Conservation (phyloP, 2,888 invertebrate genomes). For the Stenolophus ochropezus region DNA sequence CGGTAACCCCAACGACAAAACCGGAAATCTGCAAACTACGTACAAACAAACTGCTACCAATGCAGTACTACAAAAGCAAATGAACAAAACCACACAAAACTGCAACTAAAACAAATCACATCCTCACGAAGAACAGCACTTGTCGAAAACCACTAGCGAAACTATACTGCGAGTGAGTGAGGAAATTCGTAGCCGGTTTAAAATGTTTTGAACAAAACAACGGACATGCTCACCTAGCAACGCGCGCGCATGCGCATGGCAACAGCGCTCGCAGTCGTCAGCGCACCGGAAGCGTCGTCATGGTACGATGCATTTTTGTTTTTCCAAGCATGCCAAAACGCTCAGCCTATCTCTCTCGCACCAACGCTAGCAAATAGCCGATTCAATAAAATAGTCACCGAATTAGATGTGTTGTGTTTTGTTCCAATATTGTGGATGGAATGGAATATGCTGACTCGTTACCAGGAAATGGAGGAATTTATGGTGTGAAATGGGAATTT, state of each 20-base stretch:
- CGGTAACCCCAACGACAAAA: neutral
- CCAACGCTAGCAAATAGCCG: neutral
- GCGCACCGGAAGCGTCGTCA: constrained; percentile 58
- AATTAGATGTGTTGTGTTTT: constrained; percentile 49
- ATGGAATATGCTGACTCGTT: constrained; percentile 14
- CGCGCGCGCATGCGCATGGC: constrained; percentile 42
- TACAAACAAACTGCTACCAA: constrained; percentile 43
- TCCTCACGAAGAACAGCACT: constrained; percentile 46
- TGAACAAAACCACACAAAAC: constrained; percentile 30
- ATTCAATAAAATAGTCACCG: constrained; percentile 53
- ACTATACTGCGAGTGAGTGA: constrained; percentile 49
- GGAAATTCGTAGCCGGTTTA: constrained; percentile 53
- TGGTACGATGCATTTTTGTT: constrained; percentile 66
- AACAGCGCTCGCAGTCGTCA: constrained; percentile 3
- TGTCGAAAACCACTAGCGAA: constrained; percentile 47
- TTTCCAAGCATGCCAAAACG: constrained; percentile 69
- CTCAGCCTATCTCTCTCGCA: constrained; percentile 52
- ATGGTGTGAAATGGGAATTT: neutral
- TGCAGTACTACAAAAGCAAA: constrained; percentile 39
- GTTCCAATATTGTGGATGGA: constrained; percentile 9
- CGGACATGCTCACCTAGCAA: constrained; percentile 60
- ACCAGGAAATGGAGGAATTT: neutral
- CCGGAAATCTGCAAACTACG: constrained; percentile 17
- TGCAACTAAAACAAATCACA: constrained; percentile 35
- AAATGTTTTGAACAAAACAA: constrained; percentile 60